Evolutionary conservation across 2,888 invertebrate genomes (phyloP).

Genomic region (Trissolcus brochymenae): DNA sequence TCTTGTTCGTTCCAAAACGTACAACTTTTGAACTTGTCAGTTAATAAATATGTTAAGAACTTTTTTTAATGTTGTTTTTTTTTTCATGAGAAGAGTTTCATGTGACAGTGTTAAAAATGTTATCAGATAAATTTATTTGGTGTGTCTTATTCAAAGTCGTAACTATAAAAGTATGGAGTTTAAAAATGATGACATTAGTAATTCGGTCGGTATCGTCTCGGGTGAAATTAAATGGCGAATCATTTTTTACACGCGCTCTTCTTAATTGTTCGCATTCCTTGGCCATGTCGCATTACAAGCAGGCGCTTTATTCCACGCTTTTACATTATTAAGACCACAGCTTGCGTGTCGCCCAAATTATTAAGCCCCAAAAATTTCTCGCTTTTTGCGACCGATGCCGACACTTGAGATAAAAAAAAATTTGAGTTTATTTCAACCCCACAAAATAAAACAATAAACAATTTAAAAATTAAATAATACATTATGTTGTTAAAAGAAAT

Average conservation of each 20-base stretch:
- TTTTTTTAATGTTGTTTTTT: no score
- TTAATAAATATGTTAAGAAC: no score
- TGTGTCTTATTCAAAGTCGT: no score
- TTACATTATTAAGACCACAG: constrained; percentile 40
- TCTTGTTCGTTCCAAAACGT: no score
- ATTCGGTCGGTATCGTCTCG: constrained; percentile 25
- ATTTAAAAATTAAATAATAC: no score
- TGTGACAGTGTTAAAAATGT: no score
- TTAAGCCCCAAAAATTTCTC: constrained; percentile 27
- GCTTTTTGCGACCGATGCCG: not conserved
- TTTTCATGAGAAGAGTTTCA: no score
- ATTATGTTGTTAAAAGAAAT: not conserved
- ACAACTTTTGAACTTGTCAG: no score
- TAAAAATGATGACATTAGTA: constrained; percentile 6
- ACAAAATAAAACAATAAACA: no score
- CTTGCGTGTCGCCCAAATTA: constrained; percentile 42
- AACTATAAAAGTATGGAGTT: not conserved
- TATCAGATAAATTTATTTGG: no score
- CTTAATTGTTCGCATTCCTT: constrained; percentile 38
- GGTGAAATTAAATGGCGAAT: constrained; percentile 6
- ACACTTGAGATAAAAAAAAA: constrained; percentile 40
- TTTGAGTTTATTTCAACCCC: not conserved
- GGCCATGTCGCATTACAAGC: constrained; percentile 33
- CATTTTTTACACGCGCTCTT: constrained; percentile 7
- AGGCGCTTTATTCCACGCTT: constrained; percentile 29